Conservation (phyloP, 1,140 invertebrate species). For the Nomia melanderi region DNA sequence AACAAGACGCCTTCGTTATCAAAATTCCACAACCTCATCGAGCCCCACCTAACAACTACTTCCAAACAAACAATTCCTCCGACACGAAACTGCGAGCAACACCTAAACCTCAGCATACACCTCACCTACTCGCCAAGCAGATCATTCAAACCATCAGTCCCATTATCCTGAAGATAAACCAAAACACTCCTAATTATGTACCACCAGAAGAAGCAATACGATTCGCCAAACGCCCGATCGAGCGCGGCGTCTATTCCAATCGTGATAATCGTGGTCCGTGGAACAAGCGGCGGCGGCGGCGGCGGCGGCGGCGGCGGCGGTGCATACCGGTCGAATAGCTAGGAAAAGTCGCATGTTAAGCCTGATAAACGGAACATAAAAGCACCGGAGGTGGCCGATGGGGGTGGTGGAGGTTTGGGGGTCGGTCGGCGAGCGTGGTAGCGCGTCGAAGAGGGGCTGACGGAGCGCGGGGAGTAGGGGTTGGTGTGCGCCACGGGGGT, state of each 20-base stretch:
- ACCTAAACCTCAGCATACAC: too few relatives aligned
- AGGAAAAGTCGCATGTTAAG: slow-evolving; percentile 74
- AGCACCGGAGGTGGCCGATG: slow-evolving; percentile 51
- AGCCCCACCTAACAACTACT: too few relatives aligned
- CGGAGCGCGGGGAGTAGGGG: background rate
- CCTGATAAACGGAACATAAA: slow-evolving; percentile 76
- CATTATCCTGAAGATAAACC: too few relatives aligned
- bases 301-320: background rate
- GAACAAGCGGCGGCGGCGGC: slow-evolving; percentile 1
- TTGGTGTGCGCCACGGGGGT: slow-evolving; percentile 27
- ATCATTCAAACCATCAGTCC: too few relatives aligned
- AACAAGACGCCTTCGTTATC: too few relatives aligned
- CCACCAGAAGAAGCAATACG: background rate
- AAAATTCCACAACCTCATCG: too few relatives aligned
- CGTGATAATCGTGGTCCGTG: slow-evolving; percentile 55
- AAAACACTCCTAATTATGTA: too few relatives aligned
- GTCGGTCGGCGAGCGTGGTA: background rate
- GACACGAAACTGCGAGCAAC: too few relatives aligned
- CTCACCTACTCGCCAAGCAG: too few relatives aligned
- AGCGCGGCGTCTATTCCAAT: slow-evolving; percentile 44
- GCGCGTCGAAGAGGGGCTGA: slow-evolving; percentile 47
- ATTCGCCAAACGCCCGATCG: slow-evolving; percentile 23
- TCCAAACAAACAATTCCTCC: too few relatives aligned
- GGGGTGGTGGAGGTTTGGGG: slow-evolving; percentile 8
- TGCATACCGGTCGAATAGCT: slow-evolving; percentile 50